Base-by-base conservation (phyloP, 2,888 invertebrate species). In the Caradrina kadenii region DNA sequence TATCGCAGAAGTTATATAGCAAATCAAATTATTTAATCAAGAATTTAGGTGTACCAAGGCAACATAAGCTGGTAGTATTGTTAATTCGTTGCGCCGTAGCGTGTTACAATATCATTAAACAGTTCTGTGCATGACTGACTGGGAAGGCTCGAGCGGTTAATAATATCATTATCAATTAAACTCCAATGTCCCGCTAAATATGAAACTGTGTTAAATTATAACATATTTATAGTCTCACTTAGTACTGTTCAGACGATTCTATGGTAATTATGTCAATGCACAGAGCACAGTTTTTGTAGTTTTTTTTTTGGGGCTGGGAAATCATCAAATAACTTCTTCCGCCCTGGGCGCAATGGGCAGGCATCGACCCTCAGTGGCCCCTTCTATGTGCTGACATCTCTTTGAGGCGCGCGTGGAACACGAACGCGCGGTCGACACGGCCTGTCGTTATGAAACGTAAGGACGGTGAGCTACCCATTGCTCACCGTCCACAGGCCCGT, bases 91-190 rank as follows among this genome's bases (percentile, higher is more conserved):
- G 58, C 63, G 73, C 66, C 64, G 67, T 90, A 79, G 89, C 91
- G 90, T 91, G 92, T 72, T 83, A 79, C 80, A 80, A 84, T 75
- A 73, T 84, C 86, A 88, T 90, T 90, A 89, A 84, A 75, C 70
- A 74, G 76, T 74, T 82, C 65, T 83, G 84, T 85, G 83, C 85
- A 84, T 76, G 75, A 73, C 83, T 76, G 75, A 73, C 83, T 75
- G 69, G 85, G 84, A 81, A 82, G 80, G 79, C 84, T 86, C 75
- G 76, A 80, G 76, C 84, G 77, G 70, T 85, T 88, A 87, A 85
- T 86, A 84, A 86, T 84, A 85, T 84, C 87, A 87, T 89, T 88
- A 88, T 86, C 86, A 90, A 89, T 89, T 88, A 89, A 86, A 80
- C 67, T 80, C 69, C 76, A 86, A 87, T 84, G 82, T 81, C 61